These are phyloP conservation scores for Probosciger aterrimus DNA, from an alignment of 2,113 vertebrate species.

Conservation along the genomic window DNA sequence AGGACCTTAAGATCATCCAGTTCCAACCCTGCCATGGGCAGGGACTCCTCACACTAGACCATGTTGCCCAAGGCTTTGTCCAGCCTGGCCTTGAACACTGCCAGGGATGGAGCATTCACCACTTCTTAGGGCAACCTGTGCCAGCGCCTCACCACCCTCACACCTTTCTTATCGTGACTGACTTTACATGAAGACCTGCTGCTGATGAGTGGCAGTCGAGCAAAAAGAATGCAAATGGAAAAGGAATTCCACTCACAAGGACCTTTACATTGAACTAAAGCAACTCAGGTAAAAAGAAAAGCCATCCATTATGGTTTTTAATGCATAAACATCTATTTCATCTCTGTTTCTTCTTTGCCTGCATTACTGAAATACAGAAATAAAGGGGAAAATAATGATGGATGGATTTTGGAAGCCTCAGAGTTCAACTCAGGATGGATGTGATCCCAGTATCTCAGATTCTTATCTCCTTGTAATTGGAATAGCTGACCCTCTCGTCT, in stretches of 20 bases:
- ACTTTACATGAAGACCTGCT: background rate
- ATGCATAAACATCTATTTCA: background rate
- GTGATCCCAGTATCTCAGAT: constrained; percentile 41
- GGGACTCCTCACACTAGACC: background rate
- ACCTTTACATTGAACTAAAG: background rate
- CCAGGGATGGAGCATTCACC: background rate
- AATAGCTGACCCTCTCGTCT: constrained; percentile 55
- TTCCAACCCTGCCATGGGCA: background rate
- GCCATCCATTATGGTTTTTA: background rate
- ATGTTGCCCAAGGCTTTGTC: background rate
- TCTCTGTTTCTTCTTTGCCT: background rate
- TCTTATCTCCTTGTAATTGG: constrained; percentile 59
- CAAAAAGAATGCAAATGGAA: background rate
- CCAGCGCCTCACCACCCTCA: background rate
- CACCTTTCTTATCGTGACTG: background rate
- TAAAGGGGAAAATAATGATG: constrained; percentile 12
- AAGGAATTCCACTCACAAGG: background rate
- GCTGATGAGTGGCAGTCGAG: background rate
- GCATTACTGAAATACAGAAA: background rate
- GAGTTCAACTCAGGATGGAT: constrained; percentile 52
- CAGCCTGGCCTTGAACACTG: background rate
- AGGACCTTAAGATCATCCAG: background rate
- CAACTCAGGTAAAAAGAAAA: constrained; percentile 8
- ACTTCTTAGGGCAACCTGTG: background rate
- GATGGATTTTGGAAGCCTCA: constrained; percentile 40